A percentile compares a stretch with the other conserved stretches of the same genome.
Evolutionary conservation across 2,797 vertebrate genomes (phyloP).

Genomic region (Tangara arthus): DNA sequence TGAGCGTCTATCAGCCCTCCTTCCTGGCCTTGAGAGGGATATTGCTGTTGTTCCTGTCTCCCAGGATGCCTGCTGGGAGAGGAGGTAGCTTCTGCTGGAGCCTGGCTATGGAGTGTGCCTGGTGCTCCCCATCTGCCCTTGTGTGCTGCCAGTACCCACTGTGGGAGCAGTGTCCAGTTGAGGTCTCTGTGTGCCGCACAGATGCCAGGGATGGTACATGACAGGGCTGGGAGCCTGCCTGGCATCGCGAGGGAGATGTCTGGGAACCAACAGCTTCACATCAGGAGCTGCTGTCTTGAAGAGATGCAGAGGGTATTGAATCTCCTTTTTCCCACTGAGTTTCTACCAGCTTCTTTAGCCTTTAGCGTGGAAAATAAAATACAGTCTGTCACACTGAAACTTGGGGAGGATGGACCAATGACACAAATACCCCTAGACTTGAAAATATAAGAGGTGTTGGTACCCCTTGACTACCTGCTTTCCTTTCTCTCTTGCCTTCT

Average conservation of each 20-base stretch:
- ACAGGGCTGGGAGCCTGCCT: neutral
- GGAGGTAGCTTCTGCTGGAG: neutral
- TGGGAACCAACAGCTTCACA: neutral
- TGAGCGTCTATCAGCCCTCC: neutral
- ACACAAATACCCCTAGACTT: neutral
- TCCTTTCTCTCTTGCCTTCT: neutral
- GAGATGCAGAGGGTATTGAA: neutral
- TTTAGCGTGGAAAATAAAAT: neutral
- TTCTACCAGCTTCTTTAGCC: neutral
- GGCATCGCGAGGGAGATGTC: neutral
- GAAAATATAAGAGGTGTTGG: neutral
- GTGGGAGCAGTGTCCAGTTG: neutral
- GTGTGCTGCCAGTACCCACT: rapidly evolving
- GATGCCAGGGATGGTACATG: neutral
- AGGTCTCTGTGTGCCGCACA: neutral
- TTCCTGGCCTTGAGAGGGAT: neutral
- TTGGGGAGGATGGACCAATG: neutral
- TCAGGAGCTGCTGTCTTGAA: neutral
- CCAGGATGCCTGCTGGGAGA: neutral
- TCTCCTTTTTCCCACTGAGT: neutral
- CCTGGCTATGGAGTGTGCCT: neutral
- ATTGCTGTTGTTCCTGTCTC: neutral
- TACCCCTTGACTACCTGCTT: neutral
- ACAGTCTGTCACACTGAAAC: neutral
- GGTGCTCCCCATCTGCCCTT: neutral